Percentiles rank a stretch among this genome's conserved stretches.
Evolutionary conservation across 2,888 invertebrate species (phyloP).

Genomic region (Apoderus coryli): DNA sequence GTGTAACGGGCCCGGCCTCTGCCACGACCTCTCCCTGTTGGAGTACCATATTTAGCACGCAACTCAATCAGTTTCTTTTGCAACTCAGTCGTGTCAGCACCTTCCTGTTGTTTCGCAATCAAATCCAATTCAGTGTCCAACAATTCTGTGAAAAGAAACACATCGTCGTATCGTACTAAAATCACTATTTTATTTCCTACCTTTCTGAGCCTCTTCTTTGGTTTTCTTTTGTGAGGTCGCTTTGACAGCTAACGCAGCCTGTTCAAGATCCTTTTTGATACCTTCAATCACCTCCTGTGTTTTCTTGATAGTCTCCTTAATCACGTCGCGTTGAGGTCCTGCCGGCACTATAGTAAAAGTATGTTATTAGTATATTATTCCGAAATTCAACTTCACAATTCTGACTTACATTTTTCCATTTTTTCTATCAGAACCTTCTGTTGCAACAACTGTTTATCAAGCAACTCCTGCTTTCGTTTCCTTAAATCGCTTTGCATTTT

Average conservation of each 20-base stretch:
- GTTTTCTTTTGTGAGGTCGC: conserved; percentile 20
- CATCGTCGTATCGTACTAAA: conserved; percentile 2
- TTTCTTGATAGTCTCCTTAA: conserved; percentile 68
- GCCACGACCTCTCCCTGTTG: conserved; percentile 28
- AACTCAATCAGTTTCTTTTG: conserved; percentile 65
- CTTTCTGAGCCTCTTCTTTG: conserved; percentile 21
- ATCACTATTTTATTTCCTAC: neutral
- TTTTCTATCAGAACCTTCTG: conserved; percentile 71
- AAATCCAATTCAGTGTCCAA: conserved; percentile 84
- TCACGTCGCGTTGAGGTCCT: conserved; percentile 58
- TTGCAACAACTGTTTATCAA: conserved; percentile 82
- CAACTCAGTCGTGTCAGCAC: conserved; percentile 72
- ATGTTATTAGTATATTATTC: too few relatives aligned
- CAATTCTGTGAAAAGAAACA: conserved; percentile 54
- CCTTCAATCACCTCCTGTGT: conserved; percentile 74
- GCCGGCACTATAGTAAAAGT: conserved; percentile 35
- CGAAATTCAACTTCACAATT: conserved; percentile 2
- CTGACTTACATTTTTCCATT: conserved; percentile 53
- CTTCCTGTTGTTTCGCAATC: conserved; percentile 77
- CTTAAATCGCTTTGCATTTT: conserved; percentile 69
- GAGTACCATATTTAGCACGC: conserved; percentile 32
- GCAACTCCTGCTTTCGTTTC: conserved; percentile 69
- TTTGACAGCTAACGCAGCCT: conserved; percentile 30
- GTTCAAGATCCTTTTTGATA: conserved; percentile 47
- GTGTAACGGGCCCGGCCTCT: conserved; percentile 30